Base-by-base conservation (phyloP, 1,140 invertebrate genomes). In the Batillaria attramentaria region DNA sequence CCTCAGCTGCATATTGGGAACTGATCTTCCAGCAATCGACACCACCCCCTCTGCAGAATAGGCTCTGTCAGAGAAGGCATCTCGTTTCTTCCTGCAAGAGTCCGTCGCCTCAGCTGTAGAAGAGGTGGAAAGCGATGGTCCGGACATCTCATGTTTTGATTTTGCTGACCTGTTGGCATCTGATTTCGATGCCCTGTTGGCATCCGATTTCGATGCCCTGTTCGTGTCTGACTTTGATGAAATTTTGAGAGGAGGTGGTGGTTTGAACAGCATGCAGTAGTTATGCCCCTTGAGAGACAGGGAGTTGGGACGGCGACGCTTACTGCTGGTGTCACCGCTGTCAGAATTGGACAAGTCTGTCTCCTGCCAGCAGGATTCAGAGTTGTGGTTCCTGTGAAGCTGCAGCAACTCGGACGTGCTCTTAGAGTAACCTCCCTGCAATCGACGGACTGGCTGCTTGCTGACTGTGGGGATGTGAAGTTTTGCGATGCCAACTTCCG, bases 271-370 rank as follows among this genome's bases (percentile, higher is more conserved):
- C 13, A 20, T 4, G 54, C 39, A 78, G 77, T 86, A 85, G 78
- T 87, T 88, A 69, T 89, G 86, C 57, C 86, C 86, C 65, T 87
- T 86, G 37, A 90, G 77, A n/a, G 88, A 86, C 39, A 90, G 79
- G 20, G 89, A 88, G 65, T 82, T 87, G 35, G 88, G 88, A 28
- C 88, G 60, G 33, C 72, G 54, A 41, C 81, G 83, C 43, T 57
- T 73, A 24, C 54, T 37, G 39, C 65, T 5, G 10, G n/a, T 37
- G 3, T 39, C 41, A 24, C 68, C 68, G 28, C 70, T 31, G 39
- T n/a, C 72, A 50, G 46, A 68, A 18, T 78, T 72, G 8, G 24
- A 65, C 5, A 79, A 41, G 33, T 79, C 72, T 20, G 81, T 78
- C 41, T 79, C 78, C 60, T 85, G 65, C 77, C 66, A 73, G 69